These are phyloP conservation scores for Amyelois transitella DNA, from an alignment of 1,140 invertebrate species.

Conservation along the genomic window DNA sequence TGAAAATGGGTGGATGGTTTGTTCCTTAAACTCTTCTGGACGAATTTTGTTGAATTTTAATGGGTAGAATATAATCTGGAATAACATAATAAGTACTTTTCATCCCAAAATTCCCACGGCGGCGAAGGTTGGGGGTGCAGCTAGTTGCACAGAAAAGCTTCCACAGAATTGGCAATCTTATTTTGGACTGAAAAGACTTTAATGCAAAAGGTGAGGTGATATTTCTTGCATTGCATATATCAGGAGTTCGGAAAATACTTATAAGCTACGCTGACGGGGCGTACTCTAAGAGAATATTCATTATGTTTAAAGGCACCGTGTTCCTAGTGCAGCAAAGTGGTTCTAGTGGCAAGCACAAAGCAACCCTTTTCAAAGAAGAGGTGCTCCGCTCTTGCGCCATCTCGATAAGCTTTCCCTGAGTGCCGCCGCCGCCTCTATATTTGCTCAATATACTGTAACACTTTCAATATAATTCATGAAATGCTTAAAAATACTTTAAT, in stretches of 20 bases:
- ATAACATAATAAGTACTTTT: too few relatives aligned
- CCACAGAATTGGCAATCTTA: too few relatives aligned
- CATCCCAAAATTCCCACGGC: too few relatives aligned
- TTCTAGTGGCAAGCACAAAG: slow-evolving; percentile 59
- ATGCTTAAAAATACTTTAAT: background rate
- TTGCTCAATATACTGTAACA: slow-evolving; percentile 32
- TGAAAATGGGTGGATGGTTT: too few relatives aligned
- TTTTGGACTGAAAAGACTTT: too few relatives aligned
- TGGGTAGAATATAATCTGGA: too few relatives aligned
- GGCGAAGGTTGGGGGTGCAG: too few relatives aligned
- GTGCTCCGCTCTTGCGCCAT: slow-evolving; percentile 54
- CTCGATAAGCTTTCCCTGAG: slow-evolving; percentile 52
- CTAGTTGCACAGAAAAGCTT: too few relatives aligned
- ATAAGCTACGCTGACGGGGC: background rate
- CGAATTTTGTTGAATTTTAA: too few relatives aligned
- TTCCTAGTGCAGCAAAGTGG: slow-evolving; percentile 40
- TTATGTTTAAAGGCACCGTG: slow-evolving; percentile 40
- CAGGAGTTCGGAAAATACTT: background rate
- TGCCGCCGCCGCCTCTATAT: slow-evolving; percentile 28
- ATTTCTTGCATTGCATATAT: background rate
- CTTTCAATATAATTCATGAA: slow-evolving; percentile 7
- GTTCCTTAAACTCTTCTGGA: too few relatives aligned
- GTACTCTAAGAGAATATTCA: slow-evolving; percentile 13
- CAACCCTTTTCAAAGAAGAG: slow-evolving; percentile 54
- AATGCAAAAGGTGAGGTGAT: too few relatives aligned